Base-by-base conservation (phyloP, 2,113 vertebrate genomes). In the Morone chrysops region DNA sequence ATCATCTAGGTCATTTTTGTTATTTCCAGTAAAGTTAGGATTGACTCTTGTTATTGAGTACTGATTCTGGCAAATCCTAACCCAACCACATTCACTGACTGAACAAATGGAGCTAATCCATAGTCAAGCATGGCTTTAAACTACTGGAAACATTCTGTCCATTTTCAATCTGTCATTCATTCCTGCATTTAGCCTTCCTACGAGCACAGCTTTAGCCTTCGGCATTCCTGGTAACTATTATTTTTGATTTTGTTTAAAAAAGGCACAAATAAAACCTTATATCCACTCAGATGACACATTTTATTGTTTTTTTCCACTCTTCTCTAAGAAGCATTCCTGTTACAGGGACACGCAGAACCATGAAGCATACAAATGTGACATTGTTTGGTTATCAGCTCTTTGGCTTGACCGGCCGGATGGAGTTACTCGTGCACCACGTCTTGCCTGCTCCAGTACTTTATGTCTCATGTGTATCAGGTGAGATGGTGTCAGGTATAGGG, bases 1-100 rank as follows among this genome's bases (percentile, higher is more conserved):
- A 5, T 45, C 41, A 71, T 84, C 70, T 89, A 62, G 86, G 87
- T 74, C 78, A 65, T 61, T 74, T 78, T 60, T 80, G 45, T 48
- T 56, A 41, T 56, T 47, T 25, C 12, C 36, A 38, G 57, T 48
- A 0, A 62, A 31, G 41, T 6, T 50, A n/a, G 63, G 22, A 6
- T 9, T 0, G 48, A 50, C 8, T 65, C 25, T 11, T 77, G 61
- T 25, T 60, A 41, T 60, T 47, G 0, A 53, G 18, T 13, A 51
- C 31, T 20, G 51, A 72, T 22, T 78, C 7, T 61, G 25, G 22
- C 14, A 71, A 63, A 78, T 56, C 40, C 11, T 5, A n/a, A 60
- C 40, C 17, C 36, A 6, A 41, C 38, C 5, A 31, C 47, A 38
- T 22, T 47, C 18, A 68, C 22, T 43, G 20, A 53, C 31, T 69